phyloP scores from a whole-genome alignment of 2,888 invertebrate species.

The Gryllus longicercus region DNA sequence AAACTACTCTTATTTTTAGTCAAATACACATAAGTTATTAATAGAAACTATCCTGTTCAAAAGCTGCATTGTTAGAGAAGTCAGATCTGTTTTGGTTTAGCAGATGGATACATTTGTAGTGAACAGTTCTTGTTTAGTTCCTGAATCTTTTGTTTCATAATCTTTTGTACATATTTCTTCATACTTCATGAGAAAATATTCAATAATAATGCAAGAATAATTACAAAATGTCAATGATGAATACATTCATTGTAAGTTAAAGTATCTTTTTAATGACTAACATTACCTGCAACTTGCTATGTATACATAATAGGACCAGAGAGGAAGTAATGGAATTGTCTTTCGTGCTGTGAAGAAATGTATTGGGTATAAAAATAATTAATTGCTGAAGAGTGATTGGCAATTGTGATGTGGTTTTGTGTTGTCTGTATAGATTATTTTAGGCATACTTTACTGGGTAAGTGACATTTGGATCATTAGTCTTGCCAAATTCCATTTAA shows the following conservation, averaged over 20 bases:
- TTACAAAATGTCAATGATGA: constrained; percentile 17
- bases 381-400: background rate
- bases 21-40: constrained; percentile 5
- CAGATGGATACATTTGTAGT: background rate
- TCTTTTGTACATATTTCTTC: background rate
- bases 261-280: constrained; percentile 11
- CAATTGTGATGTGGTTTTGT: constrained; percentile 17
- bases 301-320: constrained; percentile 20
- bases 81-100: constrained; percentile 17
- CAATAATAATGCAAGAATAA: background rate
- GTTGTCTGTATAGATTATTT: background rate
- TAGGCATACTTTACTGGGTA: constrained; percentile 1
- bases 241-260: constrained; percentile 1
- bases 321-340: constrained; percentile 25
- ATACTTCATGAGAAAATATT: background rate
- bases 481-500: background rate
- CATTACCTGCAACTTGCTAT: constrained; percentile 17
- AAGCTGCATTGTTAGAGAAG: background rate
- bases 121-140: constrained; percentile 2
- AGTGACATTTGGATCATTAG: background rate
- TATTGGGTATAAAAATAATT: constrained; percentile 20
- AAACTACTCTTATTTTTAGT: background rate
- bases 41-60: constrained; percentile 1
- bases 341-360: constrained; percentile 26
- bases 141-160: background rate